A percentile compares a stretch with the other conserved stretches of the same genome.
Conservation (phyloP, 2,797 vertebrate species). For the Luscinia megarhynchos region DNA sequence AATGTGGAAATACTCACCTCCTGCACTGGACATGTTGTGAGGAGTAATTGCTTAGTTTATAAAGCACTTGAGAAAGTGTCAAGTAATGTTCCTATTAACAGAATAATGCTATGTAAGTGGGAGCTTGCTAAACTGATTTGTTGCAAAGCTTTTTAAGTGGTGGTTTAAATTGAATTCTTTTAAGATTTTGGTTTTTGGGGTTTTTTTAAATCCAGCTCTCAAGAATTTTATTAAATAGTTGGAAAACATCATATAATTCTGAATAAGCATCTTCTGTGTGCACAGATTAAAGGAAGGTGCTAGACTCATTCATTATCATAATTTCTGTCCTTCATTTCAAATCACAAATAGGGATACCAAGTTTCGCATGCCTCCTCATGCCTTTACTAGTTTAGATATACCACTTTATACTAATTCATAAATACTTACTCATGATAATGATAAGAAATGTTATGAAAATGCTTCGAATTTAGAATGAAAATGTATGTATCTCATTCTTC, state of each 20-base stretch:
- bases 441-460: background rate
- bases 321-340: background rate
- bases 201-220: background rate
- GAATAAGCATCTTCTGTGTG: background rate
- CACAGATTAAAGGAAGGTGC: background rate
- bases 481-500: background rate
- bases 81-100: background rate
- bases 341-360: background rate
- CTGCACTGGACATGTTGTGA: background rate
- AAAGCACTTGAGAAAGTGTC: background rate
- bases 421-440: background rate
- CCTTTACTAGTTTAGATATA: background rate
- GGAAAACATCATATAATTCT: background rate
- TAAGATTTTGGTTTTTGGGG: background rate
- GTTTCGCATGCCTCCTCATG: background rate
- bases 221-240: background rate
- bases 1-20: background rate
- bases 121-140: background rate
- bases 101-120: background rate
- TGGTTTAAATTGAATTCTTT: background rate
- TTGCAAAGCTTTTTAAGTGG: conserved; percentile 10
- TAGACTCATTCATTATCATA: background rate
- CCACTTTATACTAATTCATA: background rate
- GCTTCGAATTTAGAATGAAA: background rate
- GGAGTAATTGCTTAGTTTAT: background rate